Base-by-base conservation (phyloP, 2,888 invertebrate species). In the Drosophila nr. fundita region DNA sequence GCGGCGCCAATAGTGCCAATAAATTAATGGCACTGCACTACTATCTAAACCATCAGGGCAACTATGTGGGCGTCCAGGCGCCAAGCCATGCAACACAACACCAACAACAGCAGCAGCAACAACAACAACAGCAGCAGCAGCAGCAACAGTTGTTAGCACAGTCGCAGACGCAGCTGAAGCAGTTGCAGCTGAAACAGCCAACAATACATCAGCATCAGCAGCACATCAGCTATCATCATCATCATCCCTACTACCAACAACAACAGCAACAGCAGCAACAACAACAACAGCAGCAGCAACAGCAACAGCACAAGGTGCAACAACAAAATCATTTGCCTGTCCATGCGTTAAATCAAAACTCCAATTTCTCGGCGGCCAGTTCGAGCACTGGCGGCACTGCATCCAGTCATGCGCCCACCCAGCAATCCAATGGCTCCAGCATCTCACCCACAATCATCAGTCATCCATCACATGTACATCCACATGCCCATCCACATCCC, bases 321-420 rank as follows among this genome's bases (percentile, higher is more conserved):
- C 68, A 72, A 50, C 86, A 85, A 53, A 74, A 65, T 50, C 87
- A 87, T 67, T 66, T 91, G 69, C 90, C 91, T n/a, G 89, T 91
- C 59, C 91, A 91, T 62, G 91, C 91, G 30, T 73, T 91, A 8
- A 91, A 91, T 69, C 91, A 91, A 68, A 91, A 91, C 59, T 91
- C 91, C 2, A 91, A 91, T 64, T 92, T 91, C 71, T 91, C 91
- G 60, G 91, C 91, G 38, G 91, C 92, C 59, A 91, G 91, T 50
- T 91, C 90, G 30, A 91, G 91, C 59, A 91, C 91, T n/a, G 91
- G 92, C 38, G 91, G 91, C 67, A 91, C 91, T 61, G 89, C 90
- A 21, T 92, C 92, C 73, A 91, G 92, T 74, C 92, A 91, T 81
- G 91, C 91, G 53, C 92, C 91, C 54, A 91, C 91, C 32, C 92